Evolutionary conservation across 2,797 vertebrate species (phyloP).

Genomic region (Salmo trutta): DNA sequence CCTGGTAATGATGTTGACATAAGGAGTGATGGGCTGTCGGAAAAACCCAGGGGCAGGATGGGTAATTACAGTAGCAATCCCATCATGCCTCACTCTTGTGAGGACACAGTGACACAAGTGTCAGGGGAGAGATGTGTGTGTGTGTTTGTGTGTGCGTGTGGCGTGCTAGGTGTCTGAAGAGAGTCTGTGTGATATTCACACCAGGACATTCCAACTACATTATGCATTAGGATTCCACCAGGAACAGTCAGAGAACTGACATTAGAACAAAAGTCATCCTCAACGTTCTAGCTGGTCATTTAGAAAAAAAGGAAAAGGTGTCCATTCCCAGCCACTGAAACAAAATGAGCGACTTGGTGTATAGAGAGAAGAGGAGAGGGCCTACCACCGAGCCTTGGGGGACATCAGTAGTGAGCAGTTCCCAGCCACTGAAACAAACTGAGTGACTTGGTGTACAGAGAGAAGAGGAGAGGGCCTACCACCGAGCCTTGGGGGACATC

Average conservation of each 20-base stretch:
- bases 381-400: too few relatives aligned
- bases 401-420: not conserved
- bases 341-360: not conserved
- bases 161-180: not conserved
- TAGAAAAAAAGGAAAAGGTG: not conserved
- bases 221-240: not conserved
- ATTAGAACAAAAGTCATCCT: not conserved
- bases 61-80: constrained; percentile 19
- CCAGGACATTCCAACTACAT: not conserved
- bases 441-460: too few relatives aligned
- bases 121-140: constrained; percentile 5
- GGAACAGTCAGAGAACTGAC: not conserved
- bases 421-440: too few relatives aligned
- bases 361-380: not conserved
- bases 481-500: not conserved
- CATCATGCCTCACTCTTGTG: constrained; percentile 31
- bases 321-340: not conserved
- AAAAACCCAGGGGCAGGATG: constrained; percentile 1
- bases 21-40: constrained; percentile 2
- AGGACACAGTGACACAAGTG: constrained; percentile 1
- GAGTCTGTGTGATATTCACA: not conserved
- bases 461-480: not conserved
- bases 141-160: constrained; percentile 5
- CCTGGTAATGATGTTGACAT: constrained; percentile 21
- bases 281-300: not conserved